Conservation (phyloP, 2,113 vertebrate genomes). For the Nibea coibor region DNA sequence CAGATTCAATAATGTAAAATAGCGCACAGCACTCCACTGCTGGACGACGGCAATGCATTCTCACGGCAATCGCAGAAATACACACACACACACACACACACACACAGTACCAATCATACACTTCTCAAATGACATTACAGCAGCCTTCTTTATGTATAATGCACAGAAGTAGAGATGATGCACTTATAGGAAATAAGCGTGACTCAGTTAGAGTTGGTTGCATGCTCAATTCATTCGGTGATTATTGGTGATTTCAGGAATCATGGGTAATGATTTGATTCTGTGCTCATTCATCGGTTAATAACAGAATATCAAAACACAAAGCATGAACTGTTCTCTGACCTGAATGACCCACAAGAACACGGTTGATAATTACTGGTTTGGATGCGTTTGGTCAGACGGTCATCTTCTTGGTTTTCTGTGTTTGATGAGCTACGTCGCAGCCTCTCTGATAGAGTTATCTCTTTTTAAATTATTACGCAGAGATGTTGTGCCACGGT, state of each 20-base stretch:
- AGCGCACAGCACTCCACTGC: not conserved
- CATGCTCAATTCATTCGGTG: constrained; percentile 50
- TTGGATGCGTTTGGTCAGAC: not conserved
- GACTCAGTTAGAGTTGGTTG: constrained; percentile 50
- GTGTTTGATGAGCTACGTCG: not conserved
- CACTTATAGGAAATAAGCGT: constrained; percentile 54
- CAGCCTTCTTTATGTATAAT: constrained; percentile 5
- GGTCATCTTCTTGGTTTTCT: not conserved
- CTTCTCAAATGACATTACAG: constrained; percentile 25
- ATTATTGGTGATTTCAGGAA: constrained; percentile 60
- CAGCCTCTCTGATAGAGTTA: not conserved
- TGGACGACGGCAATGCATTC: constrained; percentile 30
- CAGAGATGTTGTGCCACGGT: not conserved
- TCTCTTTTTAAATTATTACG: no score
- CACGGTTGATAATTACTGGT: not conserved
- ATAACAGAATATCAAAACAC: constrained; percentile 70
- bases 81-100: no score
- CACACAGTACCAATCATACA: constrained; percentile 8
- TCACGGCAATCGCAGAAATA: constrained; percentile 24
- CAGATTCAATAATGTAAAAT: constrained; percentile 35
- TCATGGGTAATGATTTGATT: constrained; percentile 54
- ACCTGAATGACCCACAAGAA: constrained; percentile 11
- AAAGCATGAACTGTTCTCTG: constrained; percentile 65
- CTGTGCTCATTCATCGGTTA: constrained; percentile 47
- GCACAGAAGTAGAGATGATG: constrained; percentile 28